These are phyloP conservation scores for Pyrgus malvae DNA, from an alignment of 2,888 invertebrate genomes.

Conservation along the genomic window DNA sequence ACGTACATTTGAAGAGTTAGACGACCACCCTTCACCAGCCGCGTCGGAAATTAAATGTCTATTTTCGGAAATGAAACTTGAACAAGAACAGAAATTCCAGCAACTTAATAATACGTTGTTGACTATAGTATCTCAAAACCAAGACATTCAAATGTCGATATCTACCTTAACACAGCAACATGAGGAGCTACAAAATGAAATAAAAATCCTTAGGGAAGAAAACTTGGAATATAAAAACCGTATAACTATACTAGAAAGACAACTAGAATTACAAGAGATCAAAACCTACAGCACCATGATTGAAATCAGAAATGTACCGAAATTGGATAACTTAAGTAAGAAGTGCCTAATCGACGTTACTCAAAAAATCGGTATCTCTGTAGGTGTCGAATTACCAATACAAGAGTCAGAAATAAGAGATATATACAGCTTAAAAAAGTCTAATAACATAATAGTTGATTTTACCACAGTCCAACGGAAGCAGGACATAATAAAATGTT, in stretches of 20 bases:
- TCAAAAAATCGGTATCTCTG: slow-evolving; percentile 12
- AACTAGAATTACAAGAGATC: not conserved
- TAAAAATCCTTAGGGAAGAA: slow-evolving; percentile 12
- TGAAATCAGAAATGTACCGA: slow-evolving; percentile 11
- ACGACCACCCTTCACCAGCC: not conserved
- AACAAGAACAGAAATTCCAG: not conserved
- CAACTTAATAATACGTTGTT: not conserved
- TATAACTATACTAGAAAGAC: not conserved
- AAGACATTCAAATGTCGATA: slow-evolving; percentile 18
- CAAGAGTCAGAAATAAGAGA: slow-evolving; percentile 28
- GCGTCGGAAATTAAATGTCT: no score
- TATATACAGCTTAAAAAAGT: slow-evolving; percentile 25
- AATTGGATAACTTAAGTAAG: slow-evolving; percentile 18
- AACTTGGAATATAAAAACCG: not conserved
- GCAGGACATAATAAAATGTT: not conserved
- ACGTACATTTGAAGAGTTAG: not conserved
- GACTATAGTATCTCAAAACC: slow-evolving; percentile 13
- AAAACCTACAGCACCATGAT: not conserved
- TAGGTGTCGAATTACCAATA: slow-evolving; percentile 16
- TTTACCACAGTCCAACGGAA: slow-evolving; percentile 7
- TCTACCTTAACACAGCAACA: not conserved
- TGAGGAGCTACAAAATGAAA: slow-evolving; percentile 12
- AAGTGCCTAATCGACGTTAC: slow-evolving; percentile 7
- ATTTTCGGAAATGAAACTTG: not conserved
- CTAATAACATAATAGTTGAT: not conserved